These are phyloP conservation scores for Sceloporus undulatus DNA, from an alignment of 2,113 vertebrate species.

Conservation along the genomic window DNA sequence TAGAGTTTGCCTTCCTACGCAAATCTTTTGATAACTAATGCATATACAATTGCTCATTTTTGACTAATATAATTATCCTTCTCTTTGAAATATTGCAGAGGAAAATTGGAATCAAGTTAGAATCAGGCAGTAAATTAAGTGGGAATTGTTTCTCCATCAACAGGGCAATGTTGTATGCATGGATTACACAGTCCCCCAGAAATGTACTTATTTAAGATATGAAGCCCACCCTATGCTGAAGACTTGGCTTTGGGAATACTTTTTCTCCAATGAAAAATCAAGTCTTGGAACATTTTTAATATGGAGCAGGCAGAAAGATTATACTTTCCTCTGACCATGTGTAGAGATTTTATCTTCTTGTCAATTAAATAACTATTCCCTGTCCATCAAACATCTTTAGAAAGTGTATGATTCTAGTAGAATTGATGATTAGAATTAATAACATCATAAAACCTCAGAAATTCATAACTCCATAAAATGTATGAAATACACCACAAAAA, in stretches of 20 bases:
- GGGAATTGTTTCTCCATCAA: too few species aligned
- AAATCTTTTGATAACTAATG: conserved; percentile 17
- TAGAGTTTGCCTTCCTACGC: not conserved
- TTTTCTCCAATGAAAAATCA: not conserved
- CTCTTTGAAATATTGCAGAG: not conserved
- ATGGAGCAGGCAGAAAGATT: not conserved
- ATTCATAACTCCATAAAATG: not conserved
- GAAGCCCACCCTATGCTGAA: not conserved
- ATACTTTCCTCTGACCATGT: not conserved
- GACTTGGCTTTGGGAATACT: not conserved
- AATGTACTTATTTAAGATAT: not conserved
- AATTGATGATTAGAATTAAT: not conserved
- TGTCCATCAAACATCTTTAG: not conserved
- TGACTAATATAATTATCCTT: conserved; percentile 1
- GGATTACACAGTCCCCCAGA: not conserved
- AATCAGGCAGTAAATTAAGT: not conserved
- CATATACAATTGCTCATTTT: conserved; percentile 18
- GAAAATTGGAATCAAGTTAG: conserved; percentile 6
- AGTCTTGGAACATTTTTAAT: not conserved
- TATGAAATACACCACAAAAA: not conserved
- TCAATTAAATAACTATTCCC: not conserved
- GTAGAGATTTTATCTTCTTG: too few species aligned
- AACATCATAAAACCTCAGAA: too few species aligned
- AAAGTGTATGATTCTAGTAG: not conserved
- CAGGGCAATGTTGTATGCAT: not conserved